Conservation (phyloP, 2,888 invertebrate genomes). For the Drymonia ruficornis region DNA sequence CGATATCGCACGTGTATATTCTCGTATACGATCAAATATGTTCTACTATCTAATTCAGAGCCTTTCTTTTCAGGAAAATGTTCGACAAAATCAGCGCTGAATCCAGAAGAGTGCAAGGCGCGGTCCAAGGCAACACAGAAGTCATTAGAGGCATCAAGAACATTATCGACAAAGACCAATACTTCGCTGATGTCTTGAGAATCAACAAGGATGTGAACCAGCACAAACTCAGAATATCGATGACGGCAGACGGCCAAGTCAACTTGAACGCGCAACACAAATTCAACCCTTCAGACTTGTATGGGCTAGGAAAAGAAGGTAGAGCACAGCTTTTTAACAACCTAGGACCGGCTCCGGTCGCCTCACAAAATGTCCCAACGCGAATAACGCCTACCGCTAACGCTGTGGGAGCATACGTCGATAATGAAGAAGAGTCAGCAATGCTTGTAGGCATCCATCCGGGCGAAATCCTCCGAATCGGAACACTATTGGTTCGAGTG, state of each 20-base stretch:
- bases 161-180: conserved; percentile 82
- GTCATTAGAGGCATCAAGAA: conserved; percentile 82
- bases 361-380: conserved; percentile 60
- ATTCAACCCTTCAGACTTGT: conserved; percentile 69
- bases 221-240: conserved; percentile 76
- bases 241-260: conserved; percentile 74
- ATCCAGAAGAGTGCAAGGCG: conserved; percentile 76
- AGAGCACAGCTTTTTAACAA: conserved; percentile 62
- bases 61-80: conserved; percentile 73
- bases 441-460: conserved; percentile 68
- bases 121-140: conserved; percentile 79
- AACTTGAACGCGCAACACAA: conserved; percentile 74
- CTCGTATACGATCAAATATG: too few species aligned
- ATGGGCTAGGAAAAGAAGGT: conserved; percentile 57
- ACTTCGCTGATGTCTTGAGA: conserved; percentile 80
- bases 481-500: conserved; percentile 60
- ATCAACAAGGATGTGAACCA: conserved; percentile 83
- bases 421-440: conserved; percentile 52
- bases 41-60: too few species aligned
- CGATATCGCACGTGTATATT: too few species aligned
- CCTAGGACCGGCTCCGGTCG: conserved; percentile 60
- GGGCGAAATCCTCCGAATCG: conserved; percentile 71
- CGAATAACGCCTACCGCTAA: conserved; percentile 47
- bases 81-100: conserved; percentile 85
- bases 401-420: conserved; percentile 46